Conservation (phyloP, 1,140 invertebrate species). For the Callitettix versicolor region DNA sequence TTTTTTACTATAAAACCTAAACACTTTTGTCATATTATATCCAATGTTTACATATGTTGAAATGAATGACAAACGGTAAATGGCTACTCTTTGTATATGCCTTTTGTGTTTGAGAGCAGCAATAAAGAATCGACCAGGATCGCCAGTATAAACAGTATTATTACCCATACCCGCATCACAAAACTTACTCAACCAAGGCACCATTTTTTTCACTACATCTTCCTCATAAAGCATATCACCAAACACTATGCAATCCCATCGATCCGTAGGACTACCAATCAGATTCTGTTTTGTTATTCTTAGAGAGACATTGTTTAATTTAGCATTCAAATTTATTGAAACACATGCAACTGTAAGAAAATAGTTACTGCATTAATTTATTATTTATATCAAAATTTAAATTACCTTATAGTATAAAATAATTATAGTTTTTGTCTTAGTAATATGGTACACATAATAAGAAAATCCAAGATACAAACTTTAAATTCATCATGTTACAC, state of each 20-base stretch:
- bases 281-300: conserved; percentile 34
- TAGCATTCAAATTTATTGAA: conserved; percentile 37
- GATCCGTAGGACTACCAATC: conserved; percentile 19
- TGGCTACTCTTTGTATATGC: not conserved
- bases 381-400: too few species aligned
- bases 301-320: conserved; percentile 36
- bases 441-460: too few species aligned
- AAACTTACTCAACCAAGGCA: conserved; percentile 36
- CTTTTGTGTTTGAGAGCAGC: not conserved
- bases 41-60: not conserved
- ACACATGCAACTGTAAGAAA: conserved; percentile 34
- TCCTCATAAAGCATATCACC: conserved; percentile 47
- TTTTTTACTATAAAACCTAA: not conserved
- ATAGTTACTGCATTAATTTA: too few species aligned
- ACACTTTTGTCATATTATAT: conserved; percentile 2
- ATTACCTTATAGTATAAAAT: too few species aligned
- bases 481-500: too few species aligned
- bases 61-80: not conserved
- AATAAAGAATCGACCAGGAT: conserved; percentile 30
- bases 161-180: conserved; percentile 20
- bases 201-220: conserved; percentile 34
- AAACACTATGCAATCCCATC: conserved; percentile 37
- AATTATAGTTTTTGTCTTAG: too few species aligned
- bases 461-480: too few species aligned
- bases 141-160: conserved; percentile 32